Conservation (phyloP, 1,140 invertebrate species). For the Conopomorpha cramerella region DNA sequence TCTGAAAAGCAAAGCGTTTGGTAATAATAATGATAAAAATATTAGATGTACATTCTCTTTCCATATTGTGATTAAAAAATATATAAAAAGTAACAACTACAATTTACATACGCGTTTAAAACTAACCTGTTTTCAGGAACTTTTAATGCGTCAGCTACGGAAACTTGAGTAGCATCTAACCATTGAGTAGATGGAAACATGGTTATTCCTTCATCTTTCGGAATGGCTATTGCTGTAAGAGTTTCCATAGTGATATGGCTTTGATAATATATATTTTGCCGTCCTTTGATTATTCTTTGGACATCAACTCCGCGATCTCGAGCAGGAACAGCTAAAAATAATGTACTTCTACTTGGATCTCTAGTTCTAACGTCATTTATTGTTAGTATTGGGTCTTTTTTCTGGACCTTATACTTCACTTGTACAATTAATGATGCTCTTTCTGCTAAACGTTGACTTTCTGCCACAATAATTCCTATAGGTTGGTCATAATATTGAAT, state of each 20-base stretch:
- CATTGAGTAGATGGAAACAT: slow-evolving; percentile 64
- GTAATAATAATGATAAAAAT: slow-evolving; percentile 1
- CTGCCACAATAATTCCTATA: slow-evolving; percentile 74
- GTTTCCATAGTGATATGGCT: slow-evolving; percentile 70
- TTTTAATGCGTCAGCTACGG: slow-evolving; percentile 62
- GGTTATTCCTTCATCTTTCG: slow-evolving; percentile 67
- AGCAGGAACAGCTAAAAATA: slow-evolving; percentile 14
- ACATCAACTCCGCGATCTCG: slow-evolving; percentile 27
- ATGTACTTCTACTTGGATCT: slow-evolving; percentile 20
- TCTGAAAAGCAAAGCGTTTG: too few relatives aligned
- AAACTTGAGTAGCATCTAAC: slow-evolving; percentile 65
- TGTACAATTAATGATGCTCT: slow-evolving; percentile 71
- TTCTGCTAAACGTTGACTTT: slow-evolving; percentile 65
- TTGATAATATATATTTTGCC: slow-evolving; percentile 37
- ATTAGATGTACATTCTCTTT: too few relatives aligned
- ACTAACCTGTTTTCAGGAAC: slow-evolving; percentile 29
- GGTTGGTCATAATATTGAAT: slow-evolving; percentile 74
- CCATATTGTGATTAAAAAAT: too few relatives aligned
- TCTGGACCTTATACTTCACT: slow-evolving; percentile 64
- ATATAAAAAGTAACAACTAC: too few relatives aligned
- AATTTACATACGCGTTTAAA: too few relatives aligned
- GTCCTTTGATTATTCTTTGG: slow-evolving; percentile 53
- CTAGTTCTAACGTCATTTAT: slow-evolving; percentile 64
- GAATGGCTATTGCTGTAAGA: slow-evolving; percentile 62
- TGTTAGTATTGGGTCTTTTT: slow-evolving; percentile 51